Evolutionary conservation across 2,888 invertebrate genomes (phyloP).

Genomic region (Coelopa pilipes): DNA sequence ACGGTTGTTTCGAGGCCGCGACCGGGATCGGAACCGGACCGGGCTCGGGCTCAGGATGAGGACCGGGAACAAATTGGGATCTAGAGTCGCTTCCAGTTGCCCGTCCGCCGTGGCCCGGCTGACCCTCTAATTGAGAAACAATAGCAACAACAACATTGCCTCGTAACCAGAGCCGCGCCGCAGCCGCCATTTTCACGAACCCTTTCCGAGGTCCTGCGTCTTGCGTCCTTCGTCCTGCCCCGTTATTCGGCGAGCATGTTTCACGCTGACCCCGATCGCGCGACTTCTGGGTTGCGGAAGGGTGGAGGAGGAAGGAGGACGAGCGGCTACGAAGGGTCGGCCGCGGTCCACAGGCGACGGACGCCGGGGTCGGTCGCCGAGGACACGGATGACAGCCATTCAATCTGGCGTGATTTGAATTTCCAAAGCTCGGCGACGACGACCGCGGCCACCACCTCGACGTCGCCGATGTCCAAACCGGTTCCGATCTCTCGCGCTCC

Average conservation of each 20-base stretch:
- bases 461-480: constrained; percentile 59
- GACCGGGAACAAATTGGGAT: no score
- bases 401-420: constrained; percentile 32
- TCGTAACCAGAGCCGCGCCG: background rate
- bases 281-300: background rate
- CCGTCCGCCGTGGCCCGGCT: background rate
- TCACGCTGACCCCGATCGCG: constrained; percentile 27
- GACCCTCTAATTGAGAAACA: constrained; percentile 22
- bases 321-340: background rate
- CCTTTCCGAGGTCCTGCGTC: constrained; percentile 15
- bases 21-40: no score
- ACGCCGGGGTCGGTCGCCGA: background rate
- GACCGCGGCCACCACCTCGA: constrained; percentile 47
- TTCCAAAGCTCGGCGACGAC: constrained; percentile 11
- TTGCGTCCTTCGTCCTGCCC: constrained; percentile 3
- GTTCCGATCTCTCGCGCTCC: constrained; percentile 40
- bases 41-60: no score
- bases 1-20: background rate
- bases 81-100: no score
- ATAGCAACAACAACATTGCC: background rate
- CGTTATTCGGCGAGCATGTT: constrained; percentile 12
- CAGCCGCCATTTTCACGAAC: constrained; percentile 21
- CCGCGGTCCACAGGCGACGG: constrained; percentile 14
- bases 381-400: constrained; percentile 15
- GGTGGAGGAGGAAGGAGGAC: background rate